Evolutionary conservation across 53 echinoderm and acorn worm genomes (phyloP).

Genomic region (Mesocentrotus franciscanus): DNA sequence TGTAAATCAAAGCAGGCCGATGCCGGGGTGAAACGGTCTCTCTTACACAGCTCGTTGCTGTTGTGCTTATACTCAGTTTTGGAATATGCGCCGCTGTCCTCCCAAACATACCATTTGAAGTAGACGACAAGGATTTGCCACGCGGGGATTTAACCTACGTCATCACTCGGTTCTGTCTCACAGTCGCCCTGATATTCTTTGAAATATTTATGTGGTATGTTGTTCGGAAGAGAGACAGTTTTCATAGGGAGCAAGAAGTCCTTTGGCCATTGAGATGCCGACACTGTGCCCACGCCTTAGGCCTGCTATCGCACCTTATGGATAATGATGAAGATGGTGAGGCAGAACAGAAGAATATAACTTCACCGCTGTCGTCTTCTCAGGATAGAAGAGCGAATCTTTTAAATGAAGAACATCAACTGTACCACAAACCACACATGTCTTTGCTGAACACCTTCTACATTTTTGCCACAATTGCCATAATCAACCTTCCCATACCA

Average conservation of each 20-base stretch:
- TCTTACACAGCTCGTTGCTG: neutral
- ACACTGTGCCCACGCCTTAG: slow-evolving; percentile 21
- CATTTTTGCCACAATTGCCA: neutral
- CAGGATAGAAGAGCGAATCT: neutral
- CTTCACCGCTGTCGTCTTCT: neutral
- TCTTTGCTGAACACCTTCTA: slow-evolving; percentile 30
- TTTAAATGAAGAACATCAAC: neutral
- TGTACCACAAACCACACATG: slow-evolving; percentile 22
- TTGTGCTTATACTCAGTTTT: neutral
- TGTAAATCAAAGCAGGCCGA: neutral
- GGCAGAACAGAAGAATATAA: neutral
- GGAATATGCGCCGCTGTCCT: slow-evolving; percentile 25
- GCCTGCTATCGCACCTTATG: neutral
- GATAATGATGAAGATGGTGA: neutral
- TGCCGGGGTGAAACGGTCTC: neutral
- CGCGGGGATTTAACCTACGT: neutral
- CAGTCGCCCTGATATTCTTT: neutral
- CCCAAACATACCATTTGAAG: neutral
- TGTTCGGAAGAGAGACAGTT: neutral
- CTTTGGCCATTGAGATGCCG: slow-evolving; percentile 36
- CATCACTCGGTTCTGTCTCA: neutral
- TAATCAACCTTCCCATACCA: slow-evolving; percentile 19
- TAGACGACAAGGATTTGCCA: neutral
- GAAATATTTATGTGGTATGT: neutral
- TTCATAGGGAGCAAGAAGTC: neutral